These are phyloP conservation scores for Amphiprion clarkii DNA, from an alignment of 2,797 vertebrate genomes.

Conservation along the genomic window DNA sequence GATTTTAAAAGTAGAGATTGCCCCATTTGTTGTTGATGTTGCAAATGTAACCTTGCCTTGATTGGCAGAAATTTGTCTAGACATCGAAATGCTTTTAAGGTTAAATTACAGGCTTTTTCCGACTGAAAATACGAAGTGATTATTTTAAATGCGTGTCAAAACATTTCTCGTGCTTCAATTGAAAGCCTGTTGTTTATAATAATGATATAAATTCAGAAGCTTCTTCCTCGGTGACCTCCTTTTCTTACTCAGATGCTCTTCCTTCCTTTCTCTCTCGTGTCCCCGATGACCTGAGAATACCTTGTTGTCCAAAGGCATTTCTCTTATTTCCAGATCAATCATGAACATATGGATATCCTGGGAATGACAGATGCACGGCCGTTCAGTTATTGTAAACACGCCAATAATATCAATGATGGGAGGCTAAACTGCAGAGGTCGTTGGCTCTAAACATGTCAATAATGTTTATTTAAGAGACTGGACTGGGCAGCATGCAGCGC, in stretches of 20 bases:
- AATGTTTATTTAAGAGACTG: slow-evolving; percentile 74
- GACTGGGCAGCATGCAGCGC: slow-evolving; percentile 18
- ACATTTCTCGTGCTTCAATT: slow-evolving; percentile 5
- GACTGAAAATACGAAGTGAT: not conserved
- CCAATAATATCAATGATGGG: slow-evolving; percentile 76
- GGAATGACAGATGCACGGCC: slow-evolving; percentile 63
- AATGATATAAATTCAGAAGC: slow-evolving; percentile 12
- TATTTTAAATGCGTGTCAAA: slow-evolving; percentile 16
- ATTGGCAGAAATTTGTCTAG: slow-evolving; percentile 19
- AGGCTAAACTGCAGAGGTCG: slow-evolving; percentile 69
- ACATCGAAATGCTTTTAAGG: slow-evolving; percentile 17
- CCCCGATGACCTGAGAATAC: slow-evolving; percentile 42
- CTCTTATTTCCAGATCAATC: slow-evolving; percentile 61
- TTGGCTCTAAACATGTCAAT: slow-evolving; percentile 78
- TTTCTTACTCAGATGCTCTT: not conserved
- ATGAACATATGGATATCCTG: slow-evolving; percentile 63
- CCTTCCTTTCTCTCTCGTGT: not conserved
- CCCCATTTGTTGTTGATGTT: slow-evolving; percentile 14
- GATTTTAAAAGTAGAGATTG: slow-evolving; percentile 19
- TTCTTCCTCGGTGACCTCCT: not conserved
- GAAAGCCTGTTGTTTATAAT: not conserved
- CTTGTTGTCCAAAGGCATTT: slow-evolving; percentile 72
- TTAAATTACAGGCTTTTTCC: slow-evolving; percentile 19
- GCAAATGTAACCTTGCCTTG: slow-evolving; percentile 3
- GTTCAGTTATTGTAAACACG: slow-evolving; percentile 72